Conservation (phyloP, 2,113 vertebrate genomes). For the Percina caprodes region DNA sequence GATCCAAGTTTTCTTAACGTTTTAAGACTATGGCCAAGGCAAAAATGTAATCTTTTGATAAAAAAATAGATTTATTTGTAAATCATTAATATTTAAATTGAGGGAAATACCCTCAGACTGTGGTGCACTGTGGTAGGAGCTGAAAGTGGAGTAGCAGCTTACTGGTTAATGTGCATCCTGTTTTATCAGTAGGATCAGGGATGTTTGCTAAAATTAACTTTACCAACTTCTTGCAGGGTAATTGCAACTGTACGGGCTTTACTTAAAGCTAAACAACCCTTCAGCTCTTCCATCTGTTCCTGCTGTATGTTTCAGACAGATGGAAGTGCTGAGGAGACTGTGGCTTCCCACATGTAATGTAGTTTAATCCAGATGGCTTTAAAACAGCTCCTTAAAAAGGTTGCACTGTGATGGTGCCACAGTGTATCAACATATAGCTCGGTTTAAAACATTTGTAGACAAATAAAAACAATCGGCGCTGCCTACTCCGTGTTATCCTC, state of each 20-base stretch:
- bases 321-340: constrained; percentile 46
- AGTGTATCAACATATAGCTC: neutral
- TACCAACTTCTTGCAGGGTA: constrained; percentile 31
- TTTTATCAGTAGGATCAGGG: constrained; percentile 49
- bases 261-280: constrained; percentile 26
- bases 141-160: constrained; percentile 1
- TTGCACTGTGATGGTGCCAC: neutral
- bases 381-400: neutral
- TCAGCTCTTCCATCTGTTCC: constrained; percentile 43
- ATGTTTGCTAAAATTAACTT: constrained; percentile 51
- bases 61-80: too few relatives aligned
- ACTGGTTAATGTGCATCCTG: constrained; percentile 31
- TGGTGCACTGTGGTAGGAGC: neutral
- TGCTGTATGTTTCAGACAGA: constrained; percentile 37
- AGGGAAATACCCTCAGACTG: neutral
- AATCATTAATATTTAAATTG: neutral
- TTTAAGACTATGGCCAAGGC: too few relatives aligned
- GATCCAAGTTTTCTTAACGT: neutral
- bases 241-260: constrained; percentile 19
- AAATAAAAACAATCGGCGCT: too few relatives aligned
- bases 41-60: too few relatives aligned
- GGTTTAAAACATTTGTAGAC: too few relatives aligned
- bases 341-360: constrained; percentile 57
- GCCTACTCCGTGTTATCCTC: too few relatives aligned
- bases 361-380: constrained; percentile 44